Evolutionary conservation across 2,797 vertebrate genomes (phyloP).

Genomic region (Sebastes aleutianus): DNA sequence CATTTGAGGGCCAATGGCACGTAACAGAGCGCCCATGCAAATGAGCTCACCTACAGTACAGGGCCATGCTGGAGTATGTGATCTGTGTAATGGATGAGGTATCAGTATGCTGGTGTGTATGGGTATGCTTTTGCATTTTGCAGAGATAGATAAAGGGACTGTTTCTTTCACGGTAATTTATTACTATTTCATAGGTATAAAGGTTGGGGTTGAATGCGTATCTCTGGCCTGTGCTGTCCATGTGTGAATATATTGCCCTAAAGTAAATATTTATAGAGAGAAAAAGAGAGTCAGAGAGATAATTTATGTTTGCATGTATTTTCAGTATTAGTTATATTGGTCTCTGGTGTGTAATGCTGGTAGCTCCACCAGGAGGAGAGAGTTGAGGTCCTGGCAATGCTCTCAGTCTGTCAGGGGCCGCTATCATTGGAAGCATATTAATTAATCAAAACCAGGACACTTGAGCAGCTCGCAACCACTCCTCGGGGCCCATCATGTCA

Average conservation of each 20-base stretch:
- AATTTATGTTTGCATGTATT: conserved; percentile 7
- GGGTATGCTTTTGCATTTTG: conserved; percentile 2
- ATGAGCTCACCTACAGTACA: conserved; percentile 68
- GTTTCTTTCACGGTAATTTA: conserved; percentile 30
- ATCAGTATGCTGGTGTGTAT: not conserved
- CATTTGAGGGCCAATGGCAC: conserved; percentile 69
- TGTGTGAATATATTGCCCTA: conserved; percentile 1
- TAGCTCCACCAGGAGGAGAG: not conserved
- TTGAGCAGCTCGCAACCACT: conserved; percentile 16
- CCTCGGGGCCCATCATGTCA: conserved; percentile 21
- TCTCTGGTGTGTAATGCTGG: conserved; percentile 15
- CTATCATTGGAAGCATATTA: conserved; percentile 39
- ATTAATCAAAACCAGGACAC: conserved; percentile 59
- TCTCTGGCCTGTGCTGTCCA: not conserved
- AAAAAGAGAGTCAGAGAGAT: conserved; percentile 8
- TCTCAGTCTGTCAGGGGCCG: conserved; percentile 11
- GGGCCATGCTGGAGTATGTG: conserved; percentile 14
- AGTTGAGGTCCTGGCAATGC: not conserved
- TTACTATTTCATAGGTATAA: conserved; percentile 16
- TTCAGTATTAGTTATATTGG: conserved; percentile 15
- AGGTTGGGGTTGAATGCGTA: conserved; percentile 7
- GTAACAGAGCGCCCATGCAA: conserved; percentile 72
- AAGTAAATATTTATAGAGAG: conserved; percentile 37
- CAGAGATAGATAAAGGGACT: conserved; percentile 10
- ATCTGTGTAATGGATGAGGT: conserved; percentile 40